phyloP scores from a whole-genome alignment of 2,113 vertebrate genomes.

The Eurypyga helias region DNA sequence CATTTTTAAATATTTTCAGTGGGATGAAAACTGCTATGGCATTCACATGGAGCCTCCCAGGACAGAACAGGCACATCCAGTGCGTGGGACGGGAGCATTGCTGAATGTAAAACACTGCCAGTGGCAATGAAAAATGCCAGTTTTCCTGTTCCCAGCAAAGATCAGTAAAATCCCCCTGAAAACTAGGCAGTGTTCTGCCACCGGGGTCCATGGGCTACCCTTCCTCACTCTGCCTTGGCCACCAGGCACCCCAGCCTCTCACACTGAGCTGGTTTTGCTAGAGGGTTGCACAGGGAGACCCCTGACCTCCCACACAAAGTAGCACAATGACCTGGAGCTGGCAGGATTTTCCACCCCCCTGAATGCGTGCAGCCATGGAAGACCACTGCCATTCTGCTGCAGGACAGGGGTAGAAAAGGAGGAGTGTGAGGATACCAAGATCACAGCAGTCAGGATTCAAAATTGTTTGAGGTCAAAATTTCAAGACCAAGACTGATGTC shows the following conservation, averaged over 20 bases:
- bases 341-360: background rate
- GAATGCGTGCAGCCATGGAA: rapidly evolving
- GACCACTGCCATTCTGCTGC: background rate
- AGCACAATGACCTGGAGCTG: background rate
- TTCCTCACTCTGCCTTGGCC: background rate
- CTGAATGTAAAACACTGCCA: too few species aligned
- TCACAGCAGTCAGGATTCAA: background rate
- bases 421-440: background rate
- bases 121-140: background rate
- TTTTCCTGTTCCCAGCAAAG: rapidly evolving
- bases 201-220: background rate
- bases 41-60: background rate
- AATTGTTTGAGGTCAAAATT: background rate
- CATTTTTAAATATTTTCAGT: background rate
- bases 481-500: background rate
- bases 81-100: rapidly evolving
- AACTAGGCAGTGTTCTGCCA: background rate
- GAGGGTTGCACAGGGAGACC: rapidly evolving
- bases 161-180: background rate
- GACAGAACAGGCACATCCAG: background rate
- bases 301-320: rapidly evolving
- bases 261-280: too few species aligned
- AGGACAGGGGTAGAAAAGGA: background rate
- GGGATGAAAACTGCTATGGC: background rate
- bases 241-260: rapidly evolving